A percentile compares a stretch with the other conserved stretches of the same genome.
phyloP scores from a whole-genome alignment of 2,113 vertebrate species.

The Erythrolamprus reginae region DNA sequence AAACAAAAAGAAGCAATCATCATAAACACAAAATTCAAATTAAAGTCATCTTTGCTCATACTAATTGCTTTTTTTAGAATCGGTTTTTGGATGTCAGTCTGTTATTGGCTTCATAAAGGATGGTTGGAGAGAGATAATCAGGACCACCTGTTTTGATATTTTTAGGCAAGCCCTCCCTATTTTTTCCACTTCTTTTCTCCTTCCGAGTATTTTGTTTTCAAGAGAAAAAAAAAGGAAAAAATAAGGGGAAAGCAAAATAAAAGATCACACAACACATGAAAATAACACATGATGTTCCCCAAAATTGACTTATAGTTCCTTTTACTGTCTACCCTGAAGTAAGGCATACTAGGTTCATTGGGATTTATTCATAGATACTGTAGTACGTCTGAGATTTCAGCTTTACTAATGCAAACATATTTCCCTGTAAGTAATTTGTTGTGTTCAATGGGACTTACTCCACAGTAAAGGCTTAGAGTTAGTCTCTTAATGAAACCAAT shows the following conservation, averaged over 20 bases:
- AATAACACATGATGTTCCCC: not conserved
- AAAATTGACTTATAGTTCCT: not conserved
- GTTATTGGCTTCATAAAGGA: not conserved
- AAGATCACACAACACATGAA: not conserved
- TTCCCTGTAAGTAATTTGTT: not conserved
- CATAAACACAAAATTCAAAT: not conserved
- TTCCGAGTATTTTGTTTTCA: not conserved
- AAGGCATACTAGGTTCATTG: not conserved
- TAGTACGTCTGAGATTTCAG: not conserved
- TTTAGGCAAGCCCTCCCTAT: not conserved
- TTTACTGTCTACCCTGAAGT: not conserved
- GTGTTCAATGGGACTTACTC: not conserved
- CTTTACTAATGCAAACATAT: not conserved
- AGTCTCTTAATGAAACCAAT: not conserved
- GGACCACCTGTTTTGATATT: not conserved
- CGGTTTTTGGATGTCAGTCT: not conserved
- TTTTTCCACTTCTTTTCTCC: not conserved
- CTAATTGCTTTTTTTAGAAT: not conserved
- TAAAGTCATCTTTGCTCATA: not conserved
- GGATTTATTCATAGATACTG: not conserved
- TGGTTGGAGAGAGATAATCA: not conserved
- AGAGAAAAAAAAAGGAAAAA: not conserved
- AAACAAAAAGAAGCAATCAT: not conserved
- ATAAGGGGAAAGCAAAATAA: not conserved
- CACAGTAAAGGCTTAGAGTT: not conserved